Evolutionary conservation across 1,140 invertebrate genomes (phyloP).

Genomic region (Musca domestica): DNA sequence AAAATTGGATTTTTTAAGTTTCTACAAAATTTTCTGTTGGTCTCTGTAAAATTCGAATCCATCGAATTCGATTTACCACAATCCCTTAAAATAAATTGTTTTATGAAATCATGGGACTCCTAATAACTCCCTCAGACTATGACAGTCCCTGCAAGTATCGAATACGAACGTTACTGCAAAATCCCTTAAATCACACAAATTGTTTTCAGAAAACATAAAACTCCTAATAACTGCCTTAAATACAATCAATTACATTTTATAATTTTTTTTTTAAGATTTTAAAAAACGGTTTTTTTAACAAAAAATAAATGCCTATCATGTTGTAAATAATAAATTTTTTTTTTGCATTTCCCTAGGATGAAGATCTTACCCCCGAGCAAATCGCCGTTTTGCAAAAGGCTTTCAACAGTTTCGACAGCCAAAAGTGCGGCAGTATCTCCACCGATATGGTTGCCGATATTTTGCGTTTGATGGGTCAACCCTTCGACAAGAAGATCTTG

Average conservation of each 20-base stretch:
- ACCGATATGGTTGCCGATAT: conserved; percentile 91
- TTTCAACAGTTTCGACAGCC: conserved; percentile 91
- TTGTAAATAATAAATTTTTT: neutral
- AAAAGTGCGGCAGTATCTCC: conserved; percentile 86
- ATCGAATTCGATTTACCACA: too few species aligned
- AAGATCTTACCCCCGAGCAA: conserved; percentile 63
- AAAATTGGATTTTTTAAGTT: too few species aligned
- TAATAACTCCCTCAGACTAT: too few species aligned
- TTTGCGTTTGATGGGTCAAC: conserved; percentile 88
- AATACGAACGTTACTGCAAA: too few species aligned
- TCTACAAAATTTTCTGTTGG: too few species aligned
- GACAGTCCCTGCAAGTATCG: too few species aligned
- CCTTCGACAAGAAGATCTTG: conserved; percentile 89
- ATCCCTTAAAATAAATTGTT: too few species aligned
- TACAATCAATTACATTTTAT: conserved; percentile 35
- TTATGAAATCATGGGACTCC: too few species aligned
- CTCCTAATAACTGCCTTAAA: neutral
- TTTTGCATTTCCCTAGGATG: conserved; percentile 55
- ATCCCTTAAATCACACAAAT: too few species aligned
- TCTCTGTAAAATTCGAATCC: too few species aligned
- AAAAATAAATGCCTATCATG: neutral
- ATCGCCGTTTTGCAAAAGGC: conserved; percentile 78
- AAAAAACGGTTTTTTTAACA: neutral
- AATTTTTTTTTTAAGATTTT: conserved; percentile 33
- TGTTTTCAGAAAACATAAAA: too few species aligned